phyloP scores from a whole-genome alignment of 1,140 invertebrate genomes.

The Trichonephila clavata region DNA sequence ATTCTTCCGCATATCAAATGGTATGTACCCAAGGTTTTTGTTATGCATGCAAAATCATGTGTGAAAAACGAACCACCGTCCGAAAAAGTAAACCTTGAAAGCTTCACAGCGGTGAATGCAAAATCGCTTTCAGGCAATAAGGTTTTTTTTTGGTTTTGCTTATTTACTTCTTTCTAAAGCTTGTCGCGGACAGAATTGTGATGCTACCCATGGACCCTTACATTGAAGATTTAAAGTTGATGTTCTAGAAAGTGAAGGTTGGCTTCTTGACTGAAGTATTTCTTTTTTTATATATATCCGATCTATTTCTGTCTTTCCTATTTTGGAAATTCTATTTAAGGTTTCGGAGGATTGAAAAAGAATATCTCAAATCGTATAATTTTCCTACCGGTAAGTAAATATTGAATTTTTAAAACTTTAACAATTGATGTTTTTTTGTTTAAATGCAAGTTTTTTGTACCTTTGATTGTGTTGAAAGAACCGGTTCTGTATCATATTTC shows the following conservation, averaged over 20 bases:
- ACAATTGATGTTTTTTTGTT: no score
- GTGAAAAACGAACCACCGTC: constrained; percentile 72
- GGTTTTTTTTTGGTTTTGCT: constrained; percentile 36
- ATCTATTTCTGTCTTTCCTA: neutral
- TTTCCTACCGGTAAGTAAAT: no score
- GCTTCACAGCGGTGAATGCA: constrained; percentile 31
- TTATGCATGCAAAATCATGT: constrained; percentile 76
- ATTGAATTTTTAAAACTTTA: no score
- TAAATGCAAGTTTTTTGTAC: no score
- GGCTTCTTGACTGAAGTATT: neutral
- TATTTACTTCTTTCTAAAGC: constrained; percentile 39
- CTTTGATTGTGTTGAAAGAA: no score
- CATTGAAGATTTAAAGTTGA: constrained; percentile 55
- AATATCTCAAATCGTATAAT: neutral
- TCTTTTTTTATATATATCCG: neutral
- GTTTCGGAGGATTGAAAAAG: neutral
- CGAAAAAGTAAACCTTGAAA: constrained; percentile 65
- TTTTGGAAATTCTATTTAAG: neutral
- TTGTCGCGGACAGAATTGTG: constrained; percentile 51
- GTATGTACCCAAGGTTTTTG: constrained; percentile 43
- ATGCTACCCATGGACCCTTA: constrained; percentile 36
- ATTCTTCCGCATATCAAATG: constrained; percentile 56
- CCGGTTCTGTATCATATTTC: no score
- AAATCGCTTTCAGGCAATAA: constrained; percentile 69
- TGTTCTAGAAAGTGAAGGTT: constrained; percentile 37